Conservation (phyloP, 1,140 invertebrate species). For the Goniozus legneri region DNA sequence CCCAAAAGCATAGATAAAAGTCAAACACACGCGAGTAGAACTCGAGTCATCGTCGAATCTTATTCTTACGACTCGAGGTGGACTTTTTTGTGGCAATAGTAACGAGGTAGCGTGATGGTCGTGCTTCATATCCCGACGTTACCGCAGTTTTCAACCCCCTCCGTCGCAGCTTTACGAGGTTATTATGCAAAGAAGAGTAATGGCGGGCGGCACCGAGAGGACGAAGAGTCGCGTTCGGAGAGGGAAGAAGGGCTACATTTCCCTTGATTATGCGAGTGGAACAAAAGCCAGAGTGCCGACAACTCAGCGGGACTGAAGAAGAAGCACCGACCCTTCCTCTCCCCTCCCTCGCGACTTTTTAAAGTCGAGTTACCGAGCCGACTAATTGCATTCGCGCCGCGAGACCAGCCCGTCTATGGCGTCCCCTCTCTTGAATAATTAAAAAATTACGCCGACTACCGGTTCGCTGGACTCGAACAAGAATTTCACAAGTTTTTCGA, state of each 20-base stretch:
- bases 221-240: too few relatives aligned
- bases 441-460: constrained; percentile 16
- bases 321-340: constrained; percentile 1
- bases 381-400: constrained; percentile 19
- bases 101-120: neutral
- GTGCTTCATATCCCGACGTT: neutral
- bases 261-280: constrained; percentile 20
- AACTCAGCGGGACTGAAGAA: neutral
- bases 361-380: constrained; percentile 17
- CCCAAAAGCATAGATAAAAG: too few relatives aligned
- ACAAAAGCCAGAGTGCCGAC: constrained; percentile 10
- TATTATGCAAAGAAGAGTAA: constrained; percentile 19
- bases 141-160: constrained; percentile 12
- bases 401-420: constrained; percentile 9
- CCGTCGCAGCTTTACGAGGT: constrained; percentile 6
- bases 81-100: too few relatives aligned
- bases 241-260: constrained; percentile 3
- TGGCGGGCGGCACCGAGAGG: neutral
- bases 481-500: too few relatives aligned
- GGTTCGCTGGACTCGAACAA: too few relatives aligned
- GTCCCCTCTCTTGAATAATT: constrained; percentile 21
- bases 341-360: constrained; percentile 9
- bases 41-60: too few relatives aligned
- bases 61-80: too few relatives aligned
- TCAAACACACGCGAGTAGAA: too few relatives aligned